Conservation (phyloP, 2,888 invertebrate genomes). For the Anarsia innoxiella region DNA sequence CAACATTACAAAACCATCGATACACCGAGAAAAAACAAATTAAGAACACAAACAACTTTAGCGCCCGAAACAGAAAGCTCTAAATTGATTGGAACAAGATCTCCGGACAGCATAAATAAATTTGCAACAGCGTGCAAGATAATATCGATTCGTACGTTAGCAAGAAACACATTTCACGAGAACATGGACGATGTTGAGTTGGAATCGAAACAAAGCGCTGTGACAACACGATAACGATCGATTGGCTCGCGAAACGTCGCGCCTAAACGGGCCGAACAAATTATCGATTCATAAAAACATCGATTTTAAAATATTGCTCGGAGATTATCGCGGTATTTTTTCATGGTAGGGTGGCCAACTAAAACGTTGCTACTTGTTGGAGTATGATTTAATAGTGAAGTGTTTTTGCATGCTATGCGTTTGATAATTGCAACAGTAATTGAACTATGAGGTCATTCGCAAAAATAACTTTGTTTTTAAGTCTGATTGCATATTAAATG, state of each 20-base stretch:
- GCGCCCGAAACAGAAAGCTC: conserved; percentile 26
- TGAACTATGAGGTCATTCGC: no score
- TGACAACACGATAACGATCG: conserved; percentile 68
- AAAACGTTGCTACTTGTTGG: not conserved
- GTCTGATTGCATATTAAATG: no score
- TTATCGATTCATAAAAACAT: conserved; percentile 76
- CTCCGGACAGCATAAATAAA: conserved; percentile 30
- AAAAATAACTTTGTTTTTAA: no score
- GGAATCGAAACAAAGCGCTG: conserved; percentile 73
- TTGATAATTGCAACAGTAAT: no score
- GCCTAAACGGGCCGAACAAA: conserved; percentile 70
- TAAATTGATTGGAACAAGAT: conserved; percentile 27
- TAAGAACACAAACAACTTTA: conserved; percentile 4
- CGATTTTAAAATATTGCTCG: conserved; percentile 69
- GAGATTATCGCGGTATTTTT: conserved; percentile 62
- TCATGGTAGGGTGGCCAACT: conserved; percentile 49
- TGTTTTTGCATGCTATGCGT: no score
- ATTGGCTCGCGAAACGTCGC: conserved; percentile 69
- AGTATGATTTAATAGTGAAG: no score
- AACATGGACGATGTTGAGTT: conserved; percentile 65
- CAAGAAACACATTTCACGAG: conserved; percentile 74
- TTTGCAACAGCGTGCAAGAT: conserved; percentile 51
- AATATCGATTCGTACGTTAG: conserved; percentile 67
- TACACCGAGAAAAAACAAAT: conserved; percentile 19
- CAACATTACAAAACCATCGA: conserved; percentile 26